Evolutionary conservation across 1,140 invertebrate species (phyloP).

Genomic region (Philopotamus ludificatus): DNA sequence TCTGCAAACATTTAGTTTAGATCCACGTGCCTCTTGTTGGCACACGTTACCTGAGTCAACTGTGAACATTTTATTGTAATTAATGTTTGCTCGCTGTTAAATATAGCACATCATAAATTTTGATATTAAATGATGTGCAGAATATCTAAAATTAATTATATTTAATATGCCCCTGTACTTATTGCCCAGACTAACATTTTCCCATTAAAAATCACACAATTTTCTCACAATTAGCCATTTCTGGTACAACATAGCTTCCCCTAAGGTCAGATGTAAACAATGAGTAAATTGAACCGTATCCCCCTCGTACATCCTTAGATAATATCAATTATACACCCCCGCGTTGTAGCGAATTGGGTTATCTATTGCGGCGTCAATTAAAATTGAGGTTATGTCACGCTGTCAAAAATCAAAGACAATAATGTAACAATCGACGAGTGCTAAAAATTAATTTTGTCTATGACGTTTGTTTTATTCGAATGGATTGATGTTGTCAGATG

Average conservation of each 20-base stretch:
- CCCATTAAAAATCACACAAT: too few relatives aligned
- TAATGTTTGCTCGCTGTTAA: too few relatives aligned
- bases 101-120: too few relatives aligned
- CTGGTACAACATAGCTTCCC: neutral
- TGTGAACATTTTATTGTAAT: too few relatives aligned
- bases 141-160: too few relatives aligned
- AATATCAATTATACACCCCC: conserved; percentile 2
- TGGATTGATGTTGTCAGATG: neutral
- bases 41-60: conserved; percentile 1
- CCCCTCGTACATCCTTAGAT: neutral
- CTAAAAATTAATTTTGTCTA: neutral
- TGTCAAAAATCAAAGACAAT: neutral
- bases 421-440: neutral
- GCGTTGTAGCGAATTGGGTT: neutral
- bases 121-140: too few relatives aligned
- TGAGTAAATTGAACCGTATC: neutral
- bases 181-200: too few relatives aligned
- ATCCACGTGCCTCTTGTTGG: neutral
- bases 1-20: neutral
- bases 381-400: neutral
- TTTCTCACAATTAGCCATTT: neutral
- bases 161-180: too few relatives aligned
- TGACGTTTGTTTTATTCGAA: neutral
- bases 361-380: too few relatives aligned
- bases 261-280: neutral